Conservation (phyloP, 2,113 vertebrate genomes). For the Heterotilapia buettikoferi region DNA sequence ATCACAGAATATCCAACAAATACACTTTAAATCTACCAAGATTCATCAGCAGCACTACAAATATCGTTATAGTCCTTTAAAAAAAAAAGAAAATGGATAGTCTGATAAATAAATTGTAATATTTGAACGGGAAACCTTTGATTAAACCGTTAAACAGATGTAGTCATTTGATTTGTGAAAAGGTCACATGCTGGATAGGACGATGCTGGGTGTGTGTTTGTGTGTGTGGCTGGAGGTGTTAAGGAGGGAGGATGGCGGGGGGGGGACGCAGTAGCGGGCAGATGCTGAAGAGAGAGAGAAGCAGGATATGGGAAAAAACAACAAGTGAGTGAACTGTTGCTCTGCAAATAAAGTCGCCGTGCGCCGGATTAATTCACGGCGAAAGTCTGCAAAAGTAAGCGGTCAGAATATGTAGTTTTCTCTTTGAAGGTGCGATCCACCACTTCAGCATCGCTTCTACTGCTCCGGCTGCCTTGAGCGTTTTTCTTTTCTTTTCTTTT, state of each 20-base stretch:
- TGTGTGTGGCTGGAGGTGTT: background rate
- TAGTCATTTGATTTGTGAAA: slow-evolving; percentile 50
- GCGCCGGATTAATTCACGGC: background rate
- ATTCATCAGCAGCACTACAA: background rate
- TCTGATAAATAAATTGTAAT: background rate
- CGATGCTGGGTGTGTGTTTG: background rate
- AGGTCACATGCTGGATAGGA: slow-evolving; percentile 48
- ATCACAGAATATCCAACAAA: background rate
- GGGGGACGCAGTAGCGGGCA: slow-evolving; percentile 22
- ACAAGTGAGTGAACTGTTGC: slow-evolving; percentile 79
- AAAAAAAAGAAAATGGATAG: too few species aligned
- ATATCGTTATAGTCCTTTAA: too few species aligned
- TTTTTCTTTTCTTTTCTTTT: background rate
- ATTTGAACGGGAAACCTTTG: background rate
- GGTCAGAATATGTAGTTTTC: background rate
- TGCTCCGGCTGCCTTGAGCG: background rate
- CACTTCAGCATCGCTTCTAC: background rate
- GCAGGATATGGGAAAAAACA: slow-evolving; percentile 50
- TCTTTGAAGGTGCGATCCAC: background rate
- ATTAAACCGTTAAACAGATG: slow-evolving; percentile 35
- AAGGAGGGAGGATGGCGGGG: background rate
- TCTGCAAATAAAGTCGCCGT: slow-evolving; percentile 34
- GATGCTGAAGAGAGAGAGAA: slow-evolving; percentile 37
- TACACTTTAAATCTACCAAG: background rate
- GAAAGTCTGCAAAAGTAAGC: slow-evolving; percentile 23